Conservation (phyloP, 1,140 invertebrate genomes). For the Chrysopa pallens region DNA sequence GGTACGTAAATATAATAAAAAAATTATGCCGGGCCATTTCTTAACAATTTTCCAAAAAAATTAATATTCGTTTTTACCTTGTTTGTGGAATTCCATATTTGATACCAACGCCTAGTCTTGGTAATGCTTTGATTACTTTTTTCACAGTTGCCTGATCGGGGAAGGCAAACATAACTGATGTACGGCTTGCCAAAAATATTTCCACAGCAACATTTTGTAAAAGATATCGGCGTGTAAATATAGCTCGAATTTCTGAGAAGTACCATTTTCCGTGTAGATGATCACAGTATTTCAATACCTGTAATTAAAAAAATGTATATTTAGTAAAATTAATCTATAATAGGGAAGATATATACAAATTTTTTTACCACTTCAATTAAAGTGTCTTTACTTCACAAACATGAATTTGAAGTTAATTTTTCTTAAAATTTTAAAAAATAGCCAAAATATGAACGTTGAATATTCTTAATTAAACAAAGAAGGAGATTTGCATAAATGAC, state of each 20-base stretch:
- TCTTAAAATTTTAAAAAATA: no score
- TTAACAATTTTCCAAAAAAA: no score
- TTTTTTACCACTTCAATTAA: no score
- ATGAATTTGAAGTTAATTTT: no score
- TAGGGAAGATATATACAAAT: no score
- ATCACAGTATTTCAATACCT: conserved; percentile 94
- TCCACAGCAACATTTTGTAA: conserved; percentile 95
- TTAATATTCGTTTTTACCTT: conserved; percentile 36
- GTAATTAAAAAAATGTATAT: conserved; percentile 20
- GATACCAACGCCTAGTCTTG: conserved; percentile 95
- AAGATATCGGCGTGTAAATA: conserved; percentile 91
- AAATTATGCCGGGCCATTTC: no score
- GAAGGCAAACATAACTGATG: conserved; percentile 97
- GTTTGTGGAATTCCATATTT: conserved; percentile 98
- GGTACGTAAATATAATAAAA: no score
- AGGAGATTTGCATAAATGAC: no score
- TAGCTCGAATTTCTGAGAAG: conserved; percentile 95
- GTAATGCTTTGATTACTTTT: conserved; percentile 94
- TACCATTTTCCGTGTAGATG: conserved; percentile 98
- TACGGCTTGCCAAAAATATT: conserved; percentile 94
- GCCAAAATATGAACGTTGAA: no score
- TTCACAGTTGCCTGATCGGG: conserved; percentile 92
- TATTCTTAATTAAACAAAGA: no score
- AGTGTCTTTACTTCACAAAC: no score
- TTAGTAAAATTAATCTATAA: no score